Evolutionary conservation across 2,888 invertebrate species (phyloP), one percentile per base, ranked within the genome.

Genomic region (Acanthoscelides obtectus): DNA sequence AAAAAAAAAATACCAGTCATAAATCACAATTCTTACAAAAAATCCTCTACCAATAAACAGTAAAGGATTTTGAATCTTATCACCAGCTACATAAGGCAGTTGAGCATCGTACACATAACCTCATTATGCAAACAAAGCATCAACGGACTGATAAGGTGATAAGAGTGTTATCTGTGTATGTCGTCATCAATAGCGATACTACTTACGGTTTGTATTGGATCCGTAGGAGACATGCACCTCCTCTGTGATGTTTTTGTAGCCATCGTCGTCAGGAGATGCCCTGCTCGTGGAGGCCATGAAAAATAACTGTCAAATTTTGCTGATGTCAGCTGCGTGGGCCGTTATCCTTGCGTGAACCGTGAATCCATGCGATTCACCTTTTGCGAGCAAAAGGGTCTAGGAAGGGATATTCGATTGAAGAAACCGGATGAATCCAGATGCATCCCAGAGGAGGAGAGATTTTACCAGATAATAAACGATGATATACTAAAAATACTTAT

Each of bases 161-260:
- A 45, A 45, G 45, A 45, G 45, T 17, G 66, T 66, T 66, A 66
- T 66, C 66, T 66, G 17, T 66, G 5, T 66, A 66, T 63, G 19
- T 12, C 12, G 45, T 45, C 17, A 45, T n/a, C n/a, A n/a, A n/a
- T n/a, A n/a, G n/a, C n/a, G n/a, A n/a, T 19, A 22, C 20, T 66
- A 66, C 89, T 88, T 88, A 90, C 90, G 89, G 85, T 88, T 82
- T 80, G 87, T 87, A 81, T 89, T 90, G 76, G 90, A 89, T 82
- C 90, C 90, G 85, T 90, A 90, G 82, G 89, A 88, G 70, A 82
- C 81, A 77, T 83, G 83, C 22, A 81, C 77, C 76, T 90, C 90
- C 85, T 90, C 89, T 85, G 88, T 88, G 82, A 90, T 90, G 82
- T 89, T 87, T 86, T 89, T 89, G 84, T 90, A 90, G 73, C 90